Conservation (phyloP, 1,140 invertebrate species). For the Drosophila lacertosa region DNA sequence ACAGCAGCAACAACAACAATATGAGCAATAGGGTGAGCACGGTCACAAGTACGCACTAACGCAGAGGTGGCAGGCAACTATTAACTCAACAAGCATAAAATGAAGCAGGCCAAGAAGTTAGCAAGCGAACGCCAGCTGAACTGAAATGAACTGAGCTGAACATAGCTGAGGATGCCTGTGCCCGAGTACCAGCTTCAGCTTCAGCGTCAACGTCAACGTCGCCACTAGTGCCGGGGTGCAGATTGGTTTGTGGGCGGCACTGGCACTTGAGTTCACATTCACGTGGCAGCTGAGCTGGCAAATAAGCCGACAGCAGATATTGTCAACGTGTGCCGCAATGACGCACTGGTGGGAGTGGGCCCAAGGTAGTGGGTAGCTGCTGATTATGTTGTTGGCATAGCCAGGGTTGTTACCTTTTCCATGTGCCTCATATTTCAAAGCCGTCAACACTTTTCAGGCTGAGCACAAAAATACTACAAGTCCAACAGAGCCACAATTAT, state of each 20-base stretch:
- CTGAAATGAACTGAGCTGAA: constrained; percentile 4
- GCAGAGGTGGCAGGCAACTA: constrained; percentile 65
- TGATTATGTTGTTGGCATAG: constrained; percentile 48
- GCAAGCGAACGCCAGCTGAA: constrained; percentile 20
- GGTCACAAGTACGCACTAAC: constrained; percentile 39
- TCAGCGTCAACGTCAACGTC: constrained; percentile 6
- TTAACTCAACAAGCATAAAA: constrained; percentile 83
- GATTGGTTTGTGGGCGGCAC: constrained; percentile 12
- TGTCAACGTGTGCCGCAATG: constrained; percentile 57
- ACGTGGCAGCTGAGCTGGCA: constrained; percentile 55
- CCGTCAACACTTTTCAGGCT: constrained; percentile 66
- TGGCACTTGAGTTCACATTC: constrained; percentile 46
- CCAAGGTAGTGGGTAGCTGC: constrained; percentile 4
- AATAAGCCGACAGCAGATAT: constrained; percentile 76
- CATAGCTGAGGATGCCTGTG: constrained; percentile 10
- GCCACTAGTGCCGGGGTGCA: constrained; percentile 10
- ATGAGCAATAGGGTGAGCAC: constrained; percentile 5
- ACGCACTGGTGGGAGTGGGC: constrained; percentile 40
- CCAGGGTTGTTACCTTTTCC: constrained; percentile 70
- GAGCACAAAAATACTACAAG: constrained; percentile 53
- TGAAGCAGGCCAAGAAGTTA: constrained; percentile 62
- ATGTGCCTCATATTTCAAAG: constrained; percentile 77
- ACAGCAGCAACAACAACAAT: constrained; percentile 12
- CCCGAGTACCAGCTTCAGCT: constrained; percentile 1
- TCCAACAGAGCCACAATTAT: constrained; percentile 78